Evolutionary conservation across 1,140 invertebrate genomes (phyloP).

Genomic region (Drosophila suzukii): DNA sequence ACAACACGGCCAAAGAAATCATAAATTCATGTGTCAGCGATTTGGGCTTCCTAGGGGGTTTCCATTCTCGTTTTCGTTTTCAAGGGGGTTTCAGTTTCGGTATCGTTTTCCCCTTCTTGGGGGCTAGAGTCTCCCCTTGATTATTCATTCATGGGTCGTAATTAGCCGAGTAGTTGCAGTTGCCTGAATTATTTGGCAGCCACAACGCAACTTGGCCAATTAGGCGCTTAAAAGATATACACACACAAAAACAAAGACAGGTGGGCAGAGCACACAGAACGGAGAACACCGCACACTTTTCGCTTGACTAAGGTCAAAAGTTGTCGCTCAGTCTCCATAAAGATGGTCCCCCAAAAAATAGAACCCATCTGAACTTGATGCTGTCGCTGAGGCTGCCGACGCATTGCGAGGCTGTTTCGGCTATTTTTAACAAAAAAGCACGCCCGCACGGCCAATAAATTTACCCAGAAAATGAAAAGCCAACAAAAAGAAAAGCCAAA

Average conservation of each 20-base stretch:
- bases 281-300: conserved; percentile 53
- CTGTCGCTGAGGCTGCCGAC: conserved; percentile 57
- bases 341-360: conserved; percentile 14
- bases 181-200: conserved; percentile 62
- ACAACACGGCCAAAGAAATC: conserved; percentile 49
- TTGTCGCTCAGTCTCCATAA: conserved; percentile 32
- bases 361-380: conserved; percentile 72
- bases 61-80: neutral
- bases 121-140: conserved; percentile 25
- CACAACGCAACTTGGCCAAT: conserved; percentile 46
- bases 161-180: conserved; percentile 67
- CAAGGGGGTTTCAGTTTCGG: neutral
- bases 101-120: neutral
- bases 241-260: conserved; percentile 32
- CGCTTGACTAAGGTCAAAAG: conserved; percentile 81
- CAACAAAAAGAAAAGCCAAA: conserved; percentile 21
- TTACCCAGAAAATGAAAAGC: conserved; percentile 28
- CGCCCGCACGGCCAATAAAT: conserved; percentile 62
- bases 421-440: conserved; percentile 56
- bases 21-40: conserved; percentile 55
- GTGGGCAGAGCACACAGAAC: conserved; percentile 27
- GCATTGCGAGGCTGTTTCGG: conserved; percentile 44
- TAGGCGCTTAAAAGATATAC: conserved; percentile 24
- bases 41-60: conserved; percentile 20
- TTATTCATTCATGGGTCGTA: conserved; percentile 59